Conservation (phyloP, 2,113 vertebrate species). For the Guaruba guarouba region DNA sequence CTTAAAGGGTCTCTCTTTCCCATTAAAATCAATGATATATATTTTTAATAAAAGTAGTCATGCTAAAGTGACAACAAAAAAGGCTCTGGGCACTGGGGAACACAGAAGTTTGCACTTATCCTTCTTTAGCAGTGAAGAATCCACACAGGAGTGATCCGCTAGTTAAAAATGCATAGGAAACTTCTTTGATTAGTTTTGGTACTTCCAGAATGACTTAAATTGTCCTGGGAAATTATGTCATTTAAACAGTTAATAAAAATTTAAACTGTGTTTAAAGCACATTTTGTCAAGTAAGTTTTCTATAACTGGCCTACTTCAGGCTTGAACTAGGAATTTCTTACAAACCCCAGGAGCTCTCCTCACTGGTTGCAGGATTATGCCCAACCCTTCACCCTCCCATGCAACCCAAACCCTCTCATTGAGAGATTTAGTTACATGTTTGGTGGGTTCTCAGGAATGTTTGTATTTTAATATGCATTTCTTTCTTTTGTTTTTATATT, state of each 20-base stretch:
- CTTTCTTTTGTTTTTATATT: background rate
- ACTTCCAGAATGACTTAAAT: background rate
- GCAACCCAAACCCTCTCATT: background rate
- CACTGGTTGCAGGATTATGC: background rate
- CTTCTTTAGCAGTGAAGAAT: background rate
- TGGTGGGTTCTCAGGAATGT: background rate
- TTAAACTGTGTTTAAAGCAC: background rate
- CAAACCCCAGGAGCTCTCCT: background rate
- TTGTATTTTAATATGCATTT: background rate
- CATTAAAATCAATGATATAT: background rate
- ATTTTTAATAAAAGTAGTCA: background rate
- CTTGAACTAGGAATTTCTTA: background rate
- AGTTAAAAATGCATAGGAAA: background rate
- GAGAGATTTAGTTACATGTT: background rate
- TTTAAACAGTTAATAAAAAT: background rate
- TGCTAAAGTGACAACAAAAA: background rate
- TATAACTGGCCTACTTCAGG: background rate
- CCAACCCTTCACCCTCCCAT: background rate
- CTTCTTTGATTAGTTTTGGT: background rate
- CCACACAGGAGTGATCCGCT: background rate
- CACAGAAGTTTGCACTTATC: background rate
- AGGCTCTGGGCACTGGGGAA: background rate
- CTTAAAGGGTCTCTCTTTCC: background rate
- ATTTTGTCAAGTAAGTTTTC: background rate
- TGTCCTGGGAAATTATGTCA: background rate